These are phyloP conservation scores for Lasioglossum pauxillum DNA, from an alignment of 2,888 invertebrate genomes.

Conservation along the genomic window DNA sequence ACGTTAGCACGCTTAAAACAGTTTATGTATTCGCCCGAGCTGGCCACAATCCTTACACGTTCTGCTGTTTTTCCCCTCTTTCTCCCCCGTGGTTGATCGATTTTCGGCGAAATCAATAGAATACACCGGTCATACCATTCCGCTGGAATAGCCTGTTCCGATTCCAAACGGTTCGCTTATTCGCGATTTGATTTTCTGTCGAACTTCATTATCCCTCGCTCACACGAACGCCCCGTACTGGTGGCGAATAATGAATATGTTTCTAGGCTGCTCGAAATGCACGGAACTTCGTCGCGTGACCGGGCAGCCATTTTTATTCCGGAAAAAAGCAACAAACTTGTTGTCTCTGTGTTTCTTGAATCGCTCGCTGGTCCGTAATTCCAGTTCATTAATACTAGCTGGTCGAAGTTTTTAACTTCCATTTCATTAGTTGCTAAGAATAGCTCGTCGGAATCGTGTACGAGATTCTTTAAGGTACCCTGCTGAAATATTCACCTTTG, in stretches of 20 bases:
- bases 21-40: slow-evolving; percentile 33
- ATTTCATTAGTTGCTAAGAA: slow-evolving; percentile 6
- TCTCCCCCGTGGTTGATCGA: slow-evolving; percentile 59
- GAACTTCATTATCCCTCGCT: not conserved
- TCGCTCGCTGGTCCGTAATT: not conserved
- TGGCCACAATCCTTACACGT: slow-evolving; percentile 24
- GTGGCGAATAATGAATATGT: not conserved
- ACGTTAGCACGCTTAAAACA: slow-evolving; percentile 24
- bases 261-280: not conserved
- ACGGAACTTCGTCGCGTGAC: not conserved
- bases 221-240: not conserved
- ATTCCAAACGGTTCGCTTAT: slow-evolving; percentile 33
- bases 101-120: slow-evolving; percentile 65
- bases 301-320: not conserved
- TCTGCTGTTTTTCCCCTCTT: slow-evolving; percentile 36
- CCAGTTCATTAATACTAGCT: not conserved
- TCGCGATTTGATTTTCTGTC: not conserved
- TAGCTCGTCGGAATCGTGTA: not conserved
- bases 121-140: slow-evolving; percentile 56
- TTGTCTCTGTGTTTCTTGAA: not conserved
- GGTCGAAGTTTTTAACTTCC: not conserved
- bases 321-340: not conserved
- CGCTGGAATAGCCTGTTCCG: slow-evolving; percentile 54
- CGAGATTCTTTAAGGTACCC: slow-evolving; percentile 16
- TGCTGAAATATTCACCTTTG: slow-evolving; percentile 11